Evolutionary conservation across 2,113 vertebrate genomes (phyloP).

Genomic region (Arenaria interpres): DNA sequence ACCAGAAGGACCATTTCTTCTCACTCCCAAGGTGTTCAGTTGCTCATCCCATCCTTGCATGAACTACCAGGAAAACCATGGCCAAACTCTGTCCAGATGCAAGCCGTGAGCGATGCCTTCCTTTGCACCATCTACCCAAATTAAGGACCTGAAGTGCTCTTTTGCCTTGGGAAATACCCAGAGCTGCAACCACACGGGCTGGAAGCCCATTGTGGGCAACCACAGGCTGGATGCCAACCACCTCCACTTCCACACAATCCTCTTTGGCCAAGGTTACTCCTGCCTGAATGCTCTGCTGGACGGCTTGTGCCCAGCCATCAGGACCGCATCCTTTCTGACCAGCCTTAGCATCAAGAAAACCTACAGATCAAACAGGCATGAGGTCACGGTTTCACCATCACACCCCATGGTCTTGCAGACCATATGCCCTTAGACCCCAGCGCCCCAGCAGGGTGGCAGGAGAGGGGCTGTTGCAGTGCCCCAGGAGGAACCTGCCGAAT

Average conservation of each 20-base stretch:
- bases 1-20: neutral
- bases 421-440: neutral
- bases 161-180: neutral
- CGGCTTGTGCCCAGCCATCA: rapidly evolving
- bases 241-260: neutral
- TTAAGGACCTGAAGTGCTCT: neutral
- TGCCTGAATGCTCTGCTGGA: neutral
- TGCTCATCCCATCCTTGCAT: neutral
- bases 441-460: too few species aligned
- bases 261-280: neutral
- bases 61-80: neutral
- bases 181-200: neutral
- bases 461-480: neutral
- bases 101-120: rapidly evolving
- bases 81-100: neutral
- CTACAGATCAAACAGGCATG: neutral
- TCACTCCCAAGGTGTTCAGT: rapidly evolving
- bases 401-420: neutral
- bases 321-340: neutral
- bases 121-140: neutral
- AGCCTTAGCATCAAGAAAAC: neutral
- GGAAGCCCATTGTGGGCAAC: neutral
- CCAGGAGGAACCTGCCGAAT: neutral
- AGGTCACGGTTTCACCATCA: neutral
- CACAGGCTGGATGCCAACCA: neutral